Evolutionary conservation across 2,888 invertebrate species (phyloP).

Genomic region (Calephelis perditalis): DNA sequence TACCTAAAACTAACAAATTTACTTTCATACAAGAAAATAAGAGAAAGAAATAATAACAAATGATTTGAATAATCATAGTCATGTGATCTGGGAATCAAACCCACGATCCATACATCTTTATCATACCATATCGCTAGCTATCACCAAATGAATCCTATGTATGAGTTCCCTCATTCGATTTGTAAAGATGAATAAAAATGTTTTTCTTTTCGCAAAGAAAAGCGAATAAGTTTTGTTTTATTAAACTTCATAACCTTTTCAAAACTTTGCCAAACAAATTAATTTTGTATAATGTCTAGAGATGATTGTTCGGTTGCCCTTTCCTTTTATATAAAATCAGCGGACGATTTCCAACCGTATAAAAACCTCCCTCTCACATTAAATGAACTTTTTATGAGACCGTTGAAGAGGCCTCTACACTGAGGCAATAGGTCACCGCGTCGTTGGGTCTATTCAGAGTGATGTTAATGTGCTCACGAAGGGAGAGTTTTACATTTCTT

Average conservation of each 20-base stretch:
- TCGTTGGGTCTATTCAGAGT: constrained; percentile 33
- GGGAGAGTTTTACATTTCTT: constrained; percentile 15
- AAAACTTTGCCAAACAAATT: not conserved
- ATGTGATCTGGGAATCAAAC: no score
- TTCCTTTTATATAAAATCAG: constrained; percentile 26
- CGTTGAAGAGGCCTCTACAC: constrained; percentile 36
- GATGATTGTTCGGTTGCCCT: constrained; percentile 9
- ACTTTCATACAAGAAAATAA: no score
- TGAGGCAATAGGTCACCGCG: constrained; percentile 49
- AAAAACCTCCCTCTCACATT: constrained; percentile 44
- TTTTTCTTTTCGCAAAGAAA: no score
- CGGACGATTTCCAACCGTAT: constrained; percentile 37
- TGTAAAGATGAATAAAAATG: no score
- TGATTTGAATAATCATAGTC: no score
- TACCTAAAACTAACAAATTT: no score
- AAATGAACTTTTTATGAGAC: constrained; percentile 47
- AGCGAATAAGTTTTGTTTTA: no score
- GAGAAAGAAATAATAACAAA: no score
- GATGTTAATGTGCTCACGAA: constrained; percentile 27
- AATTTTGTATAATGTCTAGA: constrained; percentile 5
- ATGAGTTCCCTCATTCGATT: no score
- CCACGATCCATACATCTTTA: no score
- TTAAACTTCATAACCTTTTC: constrained; percentile 2
- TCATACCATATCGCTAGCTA: no score
- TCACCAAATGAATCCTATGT: no score